A percentile compares a stretch with the other conserved stretches of the same genome.
Conservation (phyloP, 2,888 invertebrate species). For the Augochlorella aurata region DNA sequence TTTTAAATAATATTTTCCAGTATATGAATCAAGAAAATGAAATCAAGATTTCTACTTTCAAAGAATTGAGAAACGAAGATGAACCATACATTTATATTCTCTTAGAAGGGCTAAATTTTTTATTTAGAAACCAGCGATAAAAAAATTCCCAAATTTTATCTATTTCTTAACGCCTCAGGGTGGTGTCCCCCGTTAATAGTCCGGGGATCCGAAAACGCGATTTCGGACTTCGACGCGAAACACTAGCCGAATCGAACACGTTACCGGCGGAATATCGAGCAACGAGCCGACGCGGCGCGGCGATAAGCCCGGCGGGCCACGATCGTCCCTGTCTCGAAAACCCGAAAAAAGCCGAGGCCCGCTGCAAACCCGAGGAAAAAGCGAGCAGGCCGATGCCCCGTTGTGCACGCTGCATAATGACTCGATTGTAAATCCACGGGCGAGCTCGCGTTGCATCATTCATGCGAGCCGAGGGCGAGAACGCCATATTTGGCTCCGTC, state of each 20-base stretch:
- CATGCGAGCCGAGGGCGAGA: slow-evolving; percentile 70
- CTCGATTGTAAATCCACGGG: slow-evolving; percentile 69
- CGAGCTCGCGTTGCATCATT: slow-evolving; percentile 71
- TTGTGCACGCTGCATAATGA: slow-evolving; percentile 68
- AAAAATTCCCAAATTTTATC: too few species aligned
- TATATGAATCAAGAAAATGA: too few species aligned
- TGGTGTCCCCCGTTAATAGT: background rate
- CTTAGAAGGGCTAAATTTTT: too few species aligned
- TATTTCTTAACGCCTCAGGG: too few species aligned
- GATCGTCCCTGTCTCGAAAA: slow-evolving; percentile 8
- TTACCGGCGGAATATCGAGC: slow-evolving; percentile 5
- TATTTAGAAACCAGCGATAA: too few species aligned
- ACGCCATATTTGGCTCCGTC: slow-evolving; percentile 73
- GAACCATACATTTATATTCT: too few species aligned
- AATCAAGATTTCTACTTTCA: too few species aligned
- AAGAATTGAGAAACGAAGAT: too few species aligned
- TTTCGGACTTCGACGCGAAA: background rate
- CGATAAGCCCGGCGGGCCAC: slow-evolving; percentile 15
- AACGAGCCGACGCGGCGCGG: background rate
- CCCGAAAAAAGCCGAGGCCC: background rate
- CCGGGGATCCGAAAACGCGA: background rate
- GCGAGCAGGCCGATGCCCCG: slow-evolving; percentile 49
- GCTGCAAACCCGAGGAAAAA: slow-evolving; percentile 4
- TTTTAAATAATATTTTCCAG: too few species aligned
- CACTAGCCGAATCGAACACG: background rate